These are phyloP conservation scores for Mystacornis crossleyi DNA, from an alignment of 2,113 vertebrate species.

Conservation along the genomic window DNA sequence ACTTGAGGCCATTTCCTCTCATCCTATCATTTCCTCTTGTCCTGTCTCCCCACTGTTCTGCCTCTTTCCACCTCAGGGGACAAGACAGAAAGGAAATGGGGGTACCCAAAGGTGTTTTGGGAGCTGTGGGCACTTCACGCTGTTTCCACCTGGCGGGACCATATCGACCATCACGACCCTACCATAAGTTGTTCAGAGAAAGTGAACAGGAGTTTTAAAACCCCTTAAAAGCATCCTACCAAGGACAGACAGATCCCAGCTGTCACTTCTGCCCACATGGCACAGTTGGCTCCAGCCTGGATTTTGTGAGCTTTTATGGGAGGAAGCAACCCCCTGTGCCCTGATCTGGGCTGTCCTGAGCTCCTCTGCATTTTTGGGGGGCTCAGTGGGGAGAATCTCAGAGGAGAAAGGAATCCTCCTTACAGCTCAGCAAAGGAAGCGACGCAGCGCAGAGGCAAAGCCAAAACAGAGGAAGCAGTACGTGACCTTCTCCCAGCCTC, in stretches of 20 bases:
- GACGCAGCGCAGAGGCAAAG: background rate
- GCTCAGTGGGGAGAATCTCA: background rate
- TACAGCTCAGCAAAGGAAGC: background rate
- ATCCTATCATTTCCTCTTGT: background rate
- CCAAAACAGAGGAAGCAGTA: background rate
- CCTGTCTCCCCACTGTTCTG: background rate
- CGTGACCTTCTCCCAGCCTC: conserved; percentile 10
- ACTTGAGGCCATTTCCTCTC: background rate
- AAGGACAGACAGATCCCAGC: background rate
- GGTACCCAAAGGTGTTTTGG: background rate
- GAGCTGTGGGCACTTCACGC: background rate
- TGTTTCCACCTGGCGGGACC: fast-evolving
- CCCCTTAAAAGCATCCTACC: background rate
- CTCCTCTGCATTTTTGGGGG: background rate
- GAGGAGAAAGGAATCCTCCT: background rate
- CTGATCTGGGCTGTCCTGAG: background rate
- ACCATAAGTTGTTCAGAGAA: background rate
- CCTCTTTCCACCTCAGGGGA: background rate
- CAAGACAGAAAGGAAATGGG: background rate
- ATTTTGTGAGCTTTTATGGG: background rate
- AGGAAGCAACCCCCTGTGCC: background rate
- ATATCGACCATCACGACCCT: fast-evolving
- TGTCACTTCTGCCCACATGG: fast-evolving
- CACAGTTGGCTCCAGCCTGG: background rate
- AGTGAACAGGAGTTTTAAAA: background rate